phyloP scores from a whole-genome alignment of 2,888 invertebrate species.

The Prostheceraeus crozeri region DNA sequence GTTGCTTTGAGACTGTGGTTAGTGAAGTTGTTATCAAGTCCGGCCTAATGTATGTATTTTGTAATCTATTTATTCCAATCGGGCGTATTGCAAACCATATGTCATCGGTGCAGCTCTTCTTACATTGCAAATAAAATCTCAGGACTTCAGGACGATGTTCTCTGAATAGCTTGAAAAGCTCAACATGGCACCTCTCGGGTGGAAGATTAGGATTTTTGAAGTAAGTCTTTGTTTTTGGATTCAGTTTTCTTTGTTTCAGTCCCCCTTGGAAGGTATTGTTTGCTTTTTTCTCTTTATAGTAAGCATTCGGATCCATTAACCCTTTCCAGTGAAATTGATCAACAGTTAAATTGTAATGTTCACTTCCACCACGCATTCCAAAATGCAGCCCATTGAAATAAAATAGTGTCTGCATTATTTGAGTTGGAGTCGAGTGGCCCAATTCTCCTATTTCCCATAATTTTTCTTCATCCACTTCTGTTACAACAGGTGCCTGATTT shows the following conservation, averaged over 20 bases:
- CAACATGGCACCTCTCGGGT: slow-evolving; percentile 1
- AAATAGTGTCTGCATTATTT: slow-evolving; percentile 16
- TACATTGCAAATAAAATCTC: too few relatives aligned
- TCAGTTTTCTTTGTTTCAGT: slow-evolving; percentile 10
- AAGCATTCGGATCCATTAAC: too few relatives aligned
- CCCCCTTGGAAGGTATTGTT: slow-evolving; percentile 5
- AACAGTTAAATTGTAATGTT: slow-evolving; percentile 18
- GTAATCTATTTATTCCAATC: slow-evolving; percentile 29
- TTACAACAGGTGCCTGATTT: background rate
- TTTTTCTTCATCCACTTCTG: background rate
- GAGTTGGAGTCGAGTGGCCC: slow-evolving; percentile 1
- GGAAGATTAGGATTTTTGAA: slow-evolving; percentile 25
- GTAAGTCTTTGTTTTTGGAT: slow-evolving; percentile 28
- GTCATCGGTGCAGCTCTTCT: too few relatives aligned
- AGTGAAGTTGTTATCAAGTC: slow-evolving; percentile 21
- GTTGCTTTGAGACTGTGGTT: slow-evolving; percentile 26
- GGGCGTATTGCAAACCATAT: background rate
- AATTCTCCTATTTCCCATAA: slow-evolving; percentile 22
- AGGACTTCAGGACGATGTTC: too few relatives aligned
- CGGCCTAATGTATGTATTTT: slow-evolving; percentile 14
- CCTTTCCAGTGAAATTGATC: slow-evolving; percentile 22
- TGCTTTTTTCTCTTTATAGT: slow-evolving; percentile 20
- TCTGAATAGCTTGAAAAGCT: too few relatives aligned
- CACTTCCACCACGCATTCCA: slow-evolving; percentile 8
- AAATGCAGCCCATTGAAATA: slow-evolving; percentile 11